Percentiles rank a stretch among this genome's conserved stretches.
Conservation (phyloP, 2,113 vertebrate species). For the Deroptyus accipitrinus region DNA sequence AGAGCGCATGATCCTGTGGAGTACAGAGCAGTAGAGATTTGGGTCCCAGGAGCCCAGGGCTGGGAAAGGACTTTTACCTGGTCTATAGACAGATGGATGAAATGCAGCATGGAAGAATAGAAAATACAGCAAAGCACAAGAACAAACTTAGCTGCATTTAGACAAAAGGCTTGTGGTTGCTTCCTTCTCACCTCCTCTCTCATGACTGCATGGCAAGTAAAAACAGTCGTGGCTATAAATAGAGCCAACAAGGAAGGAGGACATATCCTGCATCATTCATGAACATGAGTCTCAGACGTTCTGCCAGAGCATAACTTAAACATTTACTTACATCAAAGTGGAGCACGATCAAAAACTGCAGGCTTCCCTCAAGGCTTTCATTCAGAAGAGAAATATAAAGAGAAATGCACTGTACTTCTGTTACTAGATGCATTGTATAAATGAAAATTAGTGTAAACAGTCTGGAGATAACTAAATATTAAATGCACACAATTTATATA, state of each 20-base stretch:
- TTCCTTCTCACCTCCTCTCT: slow-evolving; percentile 19
- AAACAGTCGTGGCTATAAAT: slow-evolving; percentile 44
- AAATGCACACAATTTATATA: slow-evolving; percentile 52
- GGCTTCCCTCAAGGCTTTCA: slow-evolving; percentile 64
- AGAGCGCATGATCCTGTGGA: neutral
- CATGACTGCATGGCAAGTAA: slow-evolving; percentile 11
- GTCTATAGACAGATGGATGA: neutral
- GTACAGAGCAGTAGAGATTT: neutral
- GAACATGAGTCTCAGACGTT: slow-evolving; percentile 36
- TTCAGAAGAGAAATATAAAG: slow-evolving; percentile 32
- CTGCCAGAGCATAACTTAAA: slow-evolving; percentile 65
- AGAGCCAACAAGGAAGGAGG: neutral
- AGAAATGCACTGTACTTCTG: slow-evolving; percentile 37
- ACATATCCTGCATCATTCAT: slow-evolving; percentile 67
- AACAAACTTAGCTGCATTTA: neutral
- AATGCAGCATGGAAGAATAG: neutral
- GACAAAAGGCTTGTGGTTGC: neutral
- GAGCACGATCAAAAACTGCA: slow-evolving; percentile 55
- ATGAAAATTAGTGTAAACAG: slow-evolving; percentile 72
- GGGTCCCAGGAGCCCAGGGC: neutral
- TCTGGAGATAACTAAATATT: slow-evolving; percentile 68
- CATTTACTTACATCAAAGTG: slow-evolving; percentile 70
- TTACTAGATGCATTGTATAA: slow-evolving; percentile 55
- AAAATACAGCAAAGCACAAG: neutral
- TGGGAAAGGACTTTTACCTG: neutral